Evolutionary conservation across 2,888 invertebrate genomes (phyloP).

Genomic region (Anthoptus insignis): DNA sequence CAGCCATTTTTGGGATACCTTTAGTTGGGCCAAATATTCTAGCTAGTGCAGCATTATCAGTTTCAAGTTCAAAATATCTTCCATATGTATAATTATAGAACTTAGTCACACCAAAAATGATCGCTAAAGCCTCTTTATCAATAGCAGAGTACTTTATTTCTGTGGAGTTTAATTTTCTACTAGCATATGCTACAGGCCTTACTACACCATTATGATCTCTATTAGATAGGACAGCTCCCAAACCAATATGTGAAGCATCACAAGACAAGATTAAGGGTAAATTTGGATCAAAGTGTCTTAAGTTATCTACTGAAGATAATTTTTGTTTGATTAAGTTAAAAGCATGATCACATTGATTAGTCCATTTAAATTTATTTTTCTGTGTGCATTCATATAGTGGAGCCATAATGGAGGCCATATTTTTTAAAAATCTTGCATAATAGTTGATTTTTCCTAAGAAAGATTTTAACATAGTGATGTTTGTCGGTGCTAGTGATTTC

Average conservation of each 20-base stretch:
- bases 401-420: neutral
- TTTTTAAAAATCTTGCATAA: neutral
- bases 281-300: neutral
- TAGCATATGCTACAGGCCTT: constrained; percentile 44
- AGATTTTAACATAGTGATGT: neutral
- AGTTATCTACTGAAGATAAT: neutral
- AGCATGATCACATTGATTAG: neutral
- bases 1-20: constrained; percentile 52
- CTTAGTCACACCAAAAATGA: constrained; percentile 50
- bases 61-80: constrained; percentile 47
- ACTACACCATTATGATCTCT: constrained; percentile 29
- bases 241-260: constrained; percentile 34
- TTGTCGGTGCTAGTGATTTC: neutral
- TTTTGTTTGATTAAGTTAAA: neutral
- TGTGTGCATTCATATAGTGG: constrained; percentile 6
- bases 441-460: neutral
- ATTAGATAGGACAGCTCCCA: constrained; percentile 35
- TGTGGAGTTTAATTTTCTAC: constrained; percentile 42
- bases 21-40: constrained; percentile 55
- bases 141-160: constrained; percentile 44
- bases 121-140: constrained; percentile 50
- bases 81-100: constrained; percentile 51
- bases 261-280: constrained; percentile 32
- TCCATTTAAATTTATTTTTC: constrained; percentile 8
- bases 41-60: constrained; percentile 50